Evolutionary conservation across 2,888 invertebrate genomes (phyloP), one percentile per base, ranked within the genome.

Genomic region (Trachelus iudaicus): DNA sequence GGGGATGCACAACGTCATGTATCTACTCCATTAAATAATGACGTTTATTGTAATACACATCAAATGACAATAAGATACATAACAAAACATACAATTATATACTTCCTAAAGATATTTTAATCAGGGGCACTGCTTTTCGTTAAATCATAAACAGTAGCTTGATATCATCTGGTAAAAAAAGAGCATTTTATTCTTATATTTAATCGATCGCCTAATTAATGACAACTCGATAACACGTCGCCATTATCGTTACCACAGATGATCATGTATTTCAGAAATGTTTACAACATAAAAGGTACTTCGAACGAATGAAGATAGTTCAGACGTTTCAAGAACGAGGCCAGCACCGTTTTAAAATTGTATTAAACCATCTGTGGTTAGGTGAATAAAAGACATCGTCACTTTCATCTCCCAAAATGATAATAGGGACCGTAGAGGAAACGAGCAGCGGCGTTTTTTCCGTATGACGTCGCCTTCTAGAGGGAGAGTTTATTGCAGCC

Each of bases 401-500:
- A 37, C 40, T 75, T 11, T 77, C 75, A 31, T 13, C 9, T 71
- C 56, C 56, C 56, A 56, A 56, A 23, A 23, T 23, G 56, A 23
- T 2, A 23, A 23, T 23, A 56, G 23, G 77, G 34, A 75, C 74
- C 3, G 56, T 77, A 11, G 77, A 73, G n/a, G 76, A 78, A 4
- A 77, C 75, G 73, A 83, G 80, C 68, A 83, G 75, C 69, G 84
- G 82, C 35, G 83, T 81, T 71, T 76, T 75, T 76, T 83, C 83
- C 34, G 79, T 74, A 1, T 23, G n/a, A 31, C 31, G 71, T 23
- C 31, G 31, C 31, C 13, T 71, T 71, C 4, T 34, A 33, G n/a
- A 56, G 11, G 31, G 15, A 3, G 56, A 74, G n/a, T 34, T 73
- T 68, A 75, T 73, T 35, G 92, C 92, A 0, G 93, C 93, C 0